Conservation (phyloP, 2,797 vertebrate genomes). For the Coregonus ussuriensis region DNA sequence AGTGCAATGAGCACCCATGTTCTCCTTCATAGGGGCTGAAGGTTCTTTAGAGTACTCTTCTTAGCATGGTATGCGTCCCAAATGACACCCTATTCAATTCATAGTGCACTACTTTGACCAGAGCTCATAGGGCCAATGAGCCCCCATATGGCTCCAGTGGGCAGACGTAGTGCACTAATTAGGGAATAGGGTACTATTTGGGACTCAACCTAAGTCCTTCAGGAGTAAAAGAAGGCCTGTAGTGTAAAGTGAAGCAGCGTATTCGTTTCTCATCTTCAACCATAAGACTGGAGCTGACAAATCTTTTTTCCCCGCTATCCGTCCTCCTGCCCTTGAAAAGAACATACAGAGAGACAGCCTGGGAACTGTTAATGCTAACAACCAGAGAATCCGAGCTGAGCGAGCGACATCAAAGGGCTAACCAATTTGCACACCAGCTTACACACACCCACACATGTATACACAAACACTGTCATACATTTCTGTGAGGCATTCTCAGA, state of each 20-base stretch:
- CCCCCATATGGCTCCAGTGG: too few relatives aligned
- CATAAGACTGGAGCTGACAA: neutral
- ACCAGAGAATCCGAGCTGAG: slow-evolving; percentile 58
- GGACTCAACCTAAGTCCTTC: too few relatives aligned
- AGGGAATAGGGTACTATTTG: neutral
- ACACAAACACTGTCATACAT: slow-evolving; percentile 48
- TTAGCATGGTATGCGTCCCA: too few relatives aligned
- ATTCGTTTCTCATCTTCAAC: neutral
- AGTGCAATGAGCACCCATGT: neutral
- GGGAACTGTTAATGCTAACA: slow-evolving; percentile 67
- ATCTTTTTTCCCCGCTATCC: neutral
- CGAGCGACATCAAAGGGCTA: slow-evolving; percentile 70
- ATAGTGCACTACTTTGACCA: too few relatives aligned
- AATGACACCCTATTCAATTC: neutral
- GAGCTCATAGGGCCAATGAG: too few relatives aligned
- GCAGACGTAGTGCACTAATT: too few relatives aligned
- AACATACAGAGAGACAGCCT: slow-evolving; percentile 66
- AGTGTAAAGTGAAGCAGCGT: neutral
- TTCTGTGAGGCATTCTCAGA: slow-evolving; percentile 70
- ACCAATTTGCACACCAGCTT: slow-evolving; percentile 69
- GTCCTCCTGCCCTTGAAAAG: slow-evolving; percentile 66
- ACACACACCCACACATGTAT: slow-evolving; percentile 65
- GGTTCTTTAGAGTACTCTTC: neutral
- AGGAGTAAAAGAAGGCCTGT: too few relatives aligned
- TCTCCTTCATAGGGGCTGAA: neutral